Evolutionary conservation across 2,113 vertebrate species (phyloP), one percentile per base, ranked within the genome.

Genomic region (Pachypanchax playfairii): DNA sequence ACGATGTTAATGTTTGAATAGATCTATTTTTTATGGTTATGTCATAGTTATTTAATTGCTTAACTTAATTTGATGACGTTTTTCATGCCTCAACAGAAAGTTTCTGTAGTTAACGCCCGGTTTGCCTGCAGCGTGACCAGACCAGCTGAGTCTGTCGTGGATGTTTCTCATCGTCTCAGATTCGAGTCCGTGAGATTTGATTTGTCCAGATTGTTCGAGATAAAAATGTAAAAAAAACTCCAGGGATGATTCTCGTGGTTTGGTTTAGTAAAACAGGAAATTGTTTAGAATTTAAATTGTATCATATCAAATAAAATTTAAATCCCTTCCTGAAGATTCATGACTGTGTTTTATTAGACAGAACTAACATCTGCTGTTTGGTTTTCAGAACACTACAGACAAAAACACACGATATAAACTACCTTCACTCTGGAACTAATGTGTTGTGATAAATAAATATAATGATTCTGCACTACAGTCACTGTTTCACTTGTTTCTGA

Each of bases 261-360:
- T 46, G 38, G 18, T 21, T 54, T 41, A 44, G 9, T 50, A 25
- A 36, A 43, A 55, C n/a, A n/a, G n/a, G n/a, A 33, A 21, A 33
- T 5, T 2, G 10, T 26, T n/a, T 2, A 26, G 26, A 26, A 14
- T 33, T 52, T 17, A 59, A 51, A 20, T n/a, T n/a, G 4, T 22
- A 63, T 64, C 73, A 10, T 62, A 44, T 68, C 22, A 65, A 80
- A 85, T 73, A 79, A 70, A 83, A 38, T 4, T 68, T 26, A 10
- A 48, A 39, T 58, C 11, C 58, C 26, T 57, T 48, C 26, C 56
- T 56, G 28, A 54, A 74, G 33, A 59, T 47, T 20, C 9, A 35
- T 12, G 5, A 8, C 9, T 35, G 35, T 52, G 46, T 51, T 73
- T 78, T 66, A 75, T 74, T 75, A 48, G 74, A 74, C 5, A 31